phyloP scores from a whole-genome alignment of 2,888 invertebrate species.

The Drosophila monieri region DNA sequence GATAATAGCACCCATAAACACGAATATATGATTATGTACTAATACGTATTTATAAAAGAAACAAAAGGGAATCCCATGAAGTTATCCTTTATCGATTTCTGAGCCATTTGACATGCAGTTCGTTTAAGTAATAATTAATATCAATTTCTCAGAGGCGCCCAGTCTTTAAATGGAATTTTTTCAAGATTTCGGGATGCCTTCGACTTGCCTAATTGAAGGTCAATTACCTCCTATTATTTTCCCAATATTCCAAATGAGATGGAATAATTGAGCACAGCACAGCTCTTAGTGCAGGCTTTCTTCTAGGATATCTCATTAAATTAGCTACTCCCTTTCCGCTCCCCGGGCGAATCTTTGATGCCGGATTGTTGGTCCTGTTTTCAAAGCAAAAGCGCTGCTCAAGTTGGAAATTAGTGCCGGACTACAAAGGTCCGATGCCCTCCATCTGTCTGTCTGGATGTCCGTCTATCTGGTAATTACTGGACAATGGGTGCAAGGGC shows the following conservation, averaged over 20 bases:
- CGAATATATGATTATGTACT: not conserved
- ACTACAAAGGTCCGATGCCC: constrained; percentile 13
- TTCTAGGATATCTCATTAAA: constrained; percentile 35
- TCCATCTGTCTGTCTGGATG: not conserved
- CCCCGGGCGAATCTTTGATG: constrained; percentile 14
- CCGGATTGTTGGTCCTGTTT: constrained; percentile 11
- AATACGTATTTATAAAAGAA: not conserved
- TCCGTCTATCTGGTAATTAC: constrained; percentile 45
- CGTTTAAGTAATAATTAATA: constrained; percentile 11
- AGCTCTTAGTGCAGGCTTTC: constrained; percentile 11
- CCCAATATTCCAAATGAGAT: constrained; percentile 33
- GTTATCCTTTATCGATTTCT: not conserved
- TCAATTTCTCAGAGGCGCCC: constrained; percentile 3
- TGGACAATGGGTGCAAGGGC: constrained; percentile 29
- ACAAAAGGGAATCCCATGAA: not conserved
- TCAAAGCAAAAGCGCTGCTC: constrained; percentile 18
- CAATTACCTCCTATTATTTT: constrained; percentile 32
- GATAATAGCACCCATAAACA: constrained; percentile 17
- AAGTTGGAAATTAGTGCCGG: constrained; percentile 35
- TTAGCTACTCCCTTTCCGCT: constrained; percentile 9
- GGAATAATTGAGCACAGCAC: constrained; percentile 34
- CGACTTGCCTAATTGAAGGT: constrained; percentile 6
- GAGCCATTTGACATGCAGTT: not conserved
- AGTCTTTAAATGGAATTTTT: not conserved
- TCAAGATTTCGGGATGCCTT: not conserved